Conservation (phyloP, 2,888 invertebrate species). For the Vesta saturnalis region DNA sequence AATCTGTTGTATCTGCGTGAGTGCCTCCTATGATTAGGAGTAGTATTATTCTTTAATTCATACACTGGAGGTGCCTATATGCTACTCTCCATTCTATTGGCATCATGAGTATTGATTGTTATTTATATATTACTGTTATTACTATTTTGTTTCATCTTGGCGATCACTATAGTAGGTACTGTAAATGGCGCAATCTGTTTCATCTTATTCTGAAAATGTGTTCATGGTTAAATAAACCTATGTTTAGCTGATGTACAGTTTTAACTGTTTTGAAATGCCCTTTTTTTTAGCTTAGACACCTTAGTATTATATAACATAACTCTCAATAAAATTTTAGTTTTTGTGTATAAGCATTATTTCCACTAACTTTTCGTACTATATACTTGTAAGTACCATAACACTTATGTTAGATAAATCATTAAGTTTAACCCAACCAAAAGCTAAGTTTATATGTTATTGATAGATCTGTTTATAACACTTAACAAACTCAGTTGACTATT, state of each 20-base stretch:
- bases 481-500: no score
- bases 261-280: no score
- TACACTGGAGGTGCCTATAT: slow-evolving; percentile 32
- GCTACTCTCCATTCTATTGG: slow-evolving; percentile 27
- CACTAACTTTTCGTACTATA: no score
- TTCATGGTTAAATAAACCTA: slow-evolving; percentile 61
- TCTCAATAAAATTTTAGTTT: no score
- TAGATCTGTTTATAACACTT: no score
- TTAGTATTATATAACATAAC: no score
- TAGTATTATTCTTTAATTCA: slow-evolving; percentile 29
- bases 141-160: slow-evolving; percentile 29
- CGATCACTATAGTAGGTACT: slow-evolving; percentile 49
- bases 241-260: slow-evolving; percentile 47
- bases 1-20: slow-evolving; percentile 40
- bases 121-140: slow-evolving; percentile 27
- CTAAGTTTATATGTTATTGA: no score
- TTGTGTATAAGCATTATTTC: no score
- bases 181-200: slow-evolving; percentile 60
- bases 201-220: slow-evolving; percentile 60
- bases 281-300: no score
- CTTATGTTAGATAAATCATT: no score
- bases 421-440: no score
- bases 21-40: slow-evolving; percentile 27
- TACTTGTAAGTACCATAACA: no score
- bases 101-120: background rate